Evolutionary conservation across 2,888 invertebrate species (phyloP).

Genomic region (Nemotelus pantherinus): DNA sequence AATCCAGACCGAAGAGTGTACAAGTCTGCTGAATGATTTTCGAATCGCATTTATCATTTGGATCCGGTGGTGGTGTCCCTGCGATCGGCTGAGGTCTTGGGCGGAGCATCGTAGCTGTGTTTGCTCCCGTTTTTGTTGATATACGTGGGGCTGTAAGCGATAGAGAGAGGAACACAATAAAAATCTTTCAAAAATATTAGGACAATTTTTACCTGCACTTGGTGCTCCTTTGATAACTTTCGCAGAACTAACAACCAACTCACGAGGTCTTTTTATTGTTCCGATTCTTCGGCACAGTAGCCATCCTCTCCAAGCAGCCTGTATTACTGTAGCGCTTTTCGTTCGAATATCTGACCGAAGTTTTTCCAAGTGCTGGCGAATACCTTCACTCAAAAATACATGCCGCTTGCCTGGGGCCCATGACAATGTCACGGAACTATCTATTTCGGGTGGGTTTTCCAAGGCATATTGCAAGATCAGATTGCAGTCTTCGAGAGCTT

Average conservation of each 20-base stretch:
- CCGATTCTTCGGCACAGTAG: slow-evolving; percentile 76
- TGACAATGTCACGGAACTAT: slow-evolving; percentile 74
- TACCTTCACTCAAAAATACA: slow-evolving; percentile 93
- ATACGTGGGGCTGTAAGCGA: slow-evolving; percentile 58
- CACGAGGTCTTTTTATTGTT: slow-evolving; percentile 59
- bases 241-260: slow-evolving; percentile 53
- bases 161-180: slow-evolving; percentile 48
- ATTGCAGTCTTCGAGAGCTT: slow-evolving; percentile 79
- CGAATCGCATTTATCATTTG: slow-evolving; percentile 85
- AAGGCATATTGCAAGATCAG: slow-evolving; percentile 78
- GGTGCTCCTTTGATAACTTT: slow-evolving; percentile 57
- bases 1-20: slow-evolving; percentile 87
- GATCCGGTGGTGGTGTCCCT: slow-evolving; percentile 88
- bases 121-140: slow-evolving; percentile 59
- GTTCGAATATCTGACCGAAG: slow-evolving; percentile 80
- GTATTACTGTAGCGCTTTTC: slow-evolving; percentile 84
- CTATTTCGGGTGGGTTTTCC: slow-evolving; percentile 69
- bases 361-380: slow-evolving; percentile 88
- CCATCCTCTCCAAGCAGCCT: slow-evolving; percentile 86
- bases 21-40: slow-evolving; percentile 91
- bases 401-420: slow-evolving; percentile 94
- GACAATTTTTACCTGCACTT: slow-evolving; percentile 59
- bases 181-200: slow-evolving; percentile 36
- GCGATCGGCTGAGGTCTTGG: slow-evolving; percentile 91
- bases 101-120: slow-evolving; percentile 68